Percentiles rank a stretch among this genome's conserved stretches.
These are phyloP conservation scores for Ciconia stormi DNA, from an alignment of 2,113 vertebrate species.

Conservation along the genomic window DNA sequence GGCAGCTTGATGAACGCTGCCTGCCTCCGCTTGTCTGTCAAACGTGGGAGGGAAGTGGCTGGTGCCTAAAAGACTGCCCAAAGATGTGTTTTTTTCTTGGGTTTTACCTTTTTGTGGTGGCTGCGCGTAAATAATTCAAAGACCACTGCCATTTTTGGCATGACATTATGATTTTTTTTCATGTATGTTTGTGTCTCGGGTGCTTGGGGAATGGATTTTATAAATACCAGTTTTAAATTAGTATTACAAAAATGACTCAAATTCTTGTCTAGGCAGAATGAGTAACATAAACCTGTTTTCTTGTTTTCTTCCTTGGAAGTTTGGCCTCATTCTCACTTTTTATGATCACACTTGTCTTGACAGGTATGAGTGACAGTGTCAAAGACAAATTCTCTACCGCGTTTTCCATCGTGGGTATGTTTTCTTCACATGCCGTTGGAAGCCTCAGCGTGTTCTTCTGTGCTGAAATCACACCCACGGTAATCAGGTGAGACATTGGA, in stretches of 20 bases:
- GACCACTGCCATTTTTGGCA: background rate
- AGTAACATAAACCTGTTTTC: background rate
- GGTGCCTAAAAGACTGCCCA: background rate
- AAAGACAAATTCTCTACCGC: constrained; percentile 93
- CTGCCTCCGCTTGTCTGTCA: background rate
- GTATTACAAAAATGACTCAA: background rate
- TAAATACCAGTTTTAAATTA: constrained; percentile 15
- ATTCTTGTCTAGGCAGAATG: background rate
- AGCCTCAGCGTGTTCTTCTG: constrained; percentile 98
- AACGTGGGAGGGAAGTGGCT: background rate
- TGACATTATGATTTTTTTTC: background rate
- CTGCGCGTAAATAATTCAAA: background rate
- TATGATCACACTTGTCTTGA: background rate
- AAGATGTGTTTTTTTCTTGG: background rate
- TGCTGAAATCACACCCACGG: constrained; percentile 95
- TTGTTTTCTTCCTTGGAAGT: background rate
- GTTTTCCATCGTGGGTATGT: constrained; percentile 97
- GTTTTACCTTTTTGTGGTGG: background rate
- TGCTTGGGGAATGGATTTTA: background rate
- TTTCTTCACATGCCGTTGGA: constrained; percentile 93
- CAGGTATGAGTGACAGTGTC: constrained; percentile 91
- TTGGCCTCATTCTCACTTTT: background rate
- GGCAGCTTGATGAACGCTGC: background rate
- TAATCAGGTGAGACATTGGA: constrained; percentile 86
- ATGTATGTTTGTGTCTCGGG: background rate